Evolutionary conservation across 1,140 invertebrate species (phyloP), one percentile per base, ranked within the genome.

Genomic region (Macrobrachium rosenbergii): DNA sequence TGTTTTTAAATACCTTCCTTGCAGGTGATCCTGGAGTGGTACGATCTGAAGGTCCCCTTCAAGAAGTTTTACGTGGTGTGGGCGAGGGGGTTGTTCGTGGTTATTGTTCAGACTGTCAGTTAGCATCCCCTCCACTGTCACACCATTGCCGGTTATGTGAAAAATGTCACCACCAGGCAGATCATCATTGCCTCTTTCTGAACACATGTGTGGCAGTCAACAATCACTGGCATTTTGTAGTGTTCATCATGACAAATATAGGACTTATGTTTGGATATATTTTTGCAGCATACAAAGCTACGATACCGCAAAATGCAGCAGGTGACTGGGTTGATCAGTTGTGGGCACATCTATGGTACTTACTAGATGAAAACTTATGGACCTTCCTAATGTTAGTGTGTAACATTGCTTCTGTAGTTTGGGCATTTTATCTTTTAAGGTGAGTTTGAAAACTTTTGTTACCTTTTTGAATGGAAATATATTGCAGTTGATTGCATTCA

Each of bases 151-250:
- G 87, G 5, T 60, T 88, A 11, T 88, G 87, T 63, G 77, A 63
- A 10, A 69, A 60, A 19, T 88, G 87, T 72, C 67, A 83, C 60
- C 76, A 83, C 19, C 82, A 88, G n/a, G 79, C 72, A 10, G 87
- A 88, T 75, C 87, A 88, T 43, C 87, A 88, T 72, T 88, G 87
- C 52, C 78, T 88, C 11, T 88, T 88, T 64, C 77, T 88, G 43
- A 88, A 88, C 45, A 84, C 82, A 16, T 88, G 87, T 52, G 52
- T 88, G 3, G 87, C 81, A 6, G 76, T 76, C 45, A 88, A 88
- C 28, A 88, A 88, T 64, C 87, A 88, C 45, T 83, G 87, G 77
- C 78, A 83, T 43, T 88, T 88, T 81, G 82, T 88, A 12, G 59
- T 88, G 10, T 83, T 88, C 19, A 63, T 88, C 7, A 73, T 84